phyloP scores from a whole-genome alignment of 2,888 invertebrate species.

The Melanostoma scalare region DNA sequence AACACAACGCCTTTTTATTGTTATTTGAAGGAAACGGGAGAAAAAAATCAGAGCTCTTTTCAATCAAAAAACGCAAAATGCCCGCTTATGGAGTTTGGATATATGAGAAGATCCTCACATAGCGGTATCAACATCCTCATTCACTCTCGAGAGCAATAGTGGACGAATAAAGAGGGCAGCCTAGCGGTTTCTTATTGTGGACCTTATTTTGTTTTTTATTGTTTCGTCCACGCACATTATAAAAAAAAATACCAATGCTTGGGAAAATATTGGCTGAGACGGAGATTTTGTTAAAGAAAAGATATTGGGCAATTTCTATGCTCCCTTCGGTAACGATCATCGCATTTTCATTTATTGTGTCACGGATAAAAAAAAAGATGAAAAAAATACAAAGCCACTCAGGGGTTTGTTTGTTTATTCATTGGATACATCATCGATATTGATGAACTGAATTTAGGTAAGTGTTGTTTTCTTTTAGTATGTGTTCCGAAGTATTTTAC shows the following conservation, averaged over 20 bases:
- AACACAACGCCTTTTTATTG: constrained; percentile 54
- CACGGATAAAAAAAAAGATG: constrained; percentile 16
- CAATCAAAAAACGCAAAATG: constrained; percentile 66
- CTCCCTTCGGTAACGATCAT: constrained; percentile 43
- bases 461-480: no score
- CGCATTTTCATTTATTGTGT: constrained; percentile 49
- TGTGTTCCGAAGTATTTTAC: no score
- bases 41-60: constrained; percentile 44
- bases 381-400: constrained; percentile 22
- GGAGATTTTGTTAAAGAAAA: constrained; percentile 39
- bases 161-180: constrained; percentile 69
- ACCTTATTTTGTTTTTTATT: constrained; percentile 53
- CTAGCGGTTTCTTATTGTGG: constrained; percentile 71
- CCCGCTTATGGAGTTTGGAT: constrained; percentile 66
- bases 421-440: no score
- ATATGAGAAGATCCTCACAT: constrained; percentile 69
- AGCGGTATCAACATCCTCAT: constrained; percentile 73
- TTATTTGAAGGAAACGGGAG: constrained; percentile 2
- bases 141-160: constrained; percentile 66
- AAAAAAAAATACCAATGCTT: constrained; percentile 41
- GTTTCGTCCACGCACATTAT: constrained; percentile 12
- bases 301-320: constrained; percentile 34
- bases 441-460: no score
- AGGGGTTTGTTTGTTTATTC: constrained; percentile 19
- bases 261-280: constrained; percentile 57